Conservation (phyloP, 1,140 invertebrate genomes). For the Pteromalus puparum region DNA sequence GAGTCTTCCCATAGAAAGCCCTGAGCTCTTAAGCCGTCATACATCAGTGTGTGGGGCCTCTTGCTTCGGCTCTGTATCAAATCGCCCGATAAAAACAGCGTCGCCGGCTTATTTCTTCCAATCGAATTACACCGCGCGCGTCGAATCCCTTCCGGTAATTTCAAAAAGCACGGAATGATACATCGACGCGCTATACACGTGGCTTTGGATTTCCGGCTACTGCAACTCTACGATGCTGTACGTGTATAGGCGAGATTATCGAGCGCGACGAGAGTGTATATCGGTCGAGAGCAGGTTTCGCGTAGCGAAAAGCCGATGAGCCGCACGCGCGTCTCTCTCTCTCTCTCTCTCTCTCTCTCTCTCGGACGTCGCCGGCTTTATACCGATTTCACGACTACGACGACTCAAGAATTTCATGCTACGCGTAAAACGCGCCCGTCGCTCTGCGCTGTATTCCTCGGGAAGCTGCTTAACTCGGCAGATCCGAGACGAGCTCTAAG, state of each 20-base stretch:
- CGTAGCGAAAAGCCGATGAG: slow-evolving; percentile 50
- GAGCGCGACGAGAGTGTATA: slow-evolving; percentile 26
- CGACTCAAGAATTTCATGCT: slow-evolving; percentile 49
- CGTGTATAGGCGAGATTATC: slow-evolving; percentile 12
- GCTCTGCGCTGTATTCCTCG: slow-evolving; percentile 52
- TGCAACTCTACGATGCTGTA: background rate
- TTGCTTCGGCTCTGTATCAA: too few species aligned
- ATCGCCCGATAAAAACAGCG: background rate
- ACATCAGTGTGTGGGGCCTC: background rate
- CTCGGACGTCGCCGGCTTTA: background rate
- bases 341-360: background rate
- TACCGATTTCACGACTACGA: background rate
- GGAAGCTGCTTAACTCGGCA: slow-evolving; percentile 65
- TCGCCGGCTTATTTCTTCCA: slow-evolving; percentile 3
- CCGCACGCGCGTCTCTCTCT: slow-evolving; percentile 34
- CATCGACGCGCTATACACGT: background rate
- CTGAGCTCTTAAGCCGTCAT: background rate
- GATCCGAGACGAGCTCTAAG: slow-evolving; percentile 59
- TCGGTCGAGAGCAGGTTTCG: slow-evolving; percentile 48
- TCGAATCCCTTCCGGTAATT: slow-evolving; percentile 37
- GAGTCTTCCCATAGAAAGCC: background rate
- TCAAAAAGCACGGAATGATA: slow-evolving; percentile 32
- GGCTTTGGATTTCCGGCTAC: slow-evolving; percentile 27
- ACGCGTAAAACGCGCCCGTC: slow-evolving; percentile 58
- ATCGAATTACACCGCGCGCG: slow-evolving; percentile 35